Percentiles rank a stretch among this genome's conserved stretches.
Conservation (phyloP, 2,888 invertebrate species). For the Endotricha flammealis region DNA sequence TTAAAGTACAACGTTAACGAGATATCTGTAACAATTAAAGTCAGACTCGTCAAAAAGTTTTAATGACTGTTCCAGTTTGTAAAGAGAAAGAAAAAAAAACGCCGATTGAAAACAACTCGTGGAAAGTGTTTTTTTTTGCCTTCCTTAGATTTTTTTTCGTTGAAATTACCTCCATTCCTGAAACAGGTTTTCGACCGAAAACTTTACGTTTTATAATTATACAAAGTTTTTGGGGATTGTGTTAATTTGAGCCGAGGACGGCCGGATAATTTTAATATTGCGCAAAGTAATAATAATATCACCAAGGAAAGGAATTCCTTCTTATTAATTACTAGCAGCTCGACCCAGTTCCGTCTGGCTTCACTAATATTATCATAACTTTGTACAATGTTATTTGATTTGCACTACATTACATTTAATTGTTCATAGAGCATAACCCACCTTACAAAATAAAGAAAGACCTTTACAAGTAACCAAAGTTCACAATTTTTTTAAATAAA, state of each 20-base stretch:
- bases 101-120: slow-evolving; percentile 46
- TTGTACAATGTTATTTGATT: too few species aligned
- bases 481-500: too few species aligned
- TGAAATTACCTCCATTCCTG: slow-evolving; percentile 29
- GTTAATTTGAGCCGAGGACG: slow-evolving; percentile 31
- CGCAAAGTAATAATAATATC: too few species aligned
- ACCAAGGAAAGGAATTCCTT: too few species aligned
- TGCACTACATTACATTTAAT: too few species aligned
- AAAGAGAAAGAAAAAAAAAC: slow-evolving; percentile 29
- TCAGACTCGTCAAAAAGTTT: slow-evolving; percentile 60
- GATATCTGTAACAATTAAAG: slow-evolving; percentile 62
- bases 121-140: slow-evolving; percentile 29
- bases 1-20: slow-evolving; percentile 41
- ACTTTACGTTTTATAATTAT: slow-evolving; percentile 37
- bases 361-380: too few species aligned
- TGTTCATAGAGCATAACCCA: too few species aligned
- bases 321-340: too few species aligned
- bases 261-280: slow-evolving; percentile 11
- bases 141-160: slow-evolving; percentile 23
- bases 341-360: too few species aligned
- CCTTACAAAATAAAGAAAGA: too few species aligned
- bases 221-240: slow-evolving; percentile 28
- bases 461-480: too few species aligned
- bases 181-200: slow-evolving; percentile 23
- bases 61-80: slow-evolving; percentile 59